Evolutionary conservation across 2,888 invertebrate species (phyloP).

Genomic region (Drepana falcataria): DNA sequence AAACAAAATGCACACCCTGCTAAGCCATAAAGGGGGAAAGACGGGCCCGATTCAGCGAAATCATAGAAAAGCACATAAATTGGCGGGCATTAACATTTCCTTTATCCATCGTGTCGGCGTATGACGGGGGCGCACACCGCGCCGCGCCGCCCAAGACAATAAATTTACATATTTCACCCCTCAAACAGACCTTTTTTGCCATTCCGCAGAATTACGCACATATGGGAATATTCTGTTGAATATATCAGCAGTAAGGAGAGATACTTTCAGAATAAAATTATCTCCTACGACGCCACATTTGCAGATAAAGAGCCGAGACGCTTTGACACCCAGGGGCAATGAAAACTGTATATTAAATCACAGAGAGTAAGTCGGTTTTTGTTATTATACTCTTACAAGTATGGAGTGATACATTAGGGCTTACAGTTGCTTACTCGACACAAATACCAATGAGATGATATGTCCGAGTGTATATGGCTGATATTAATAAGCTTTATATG

Average conservation of each 20-base stretch:
- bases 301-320: constrained; percentile 59
- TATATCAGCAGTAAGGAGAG: constrained; percentile 77
- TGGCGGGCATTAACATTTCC: constrained; percentile 78
- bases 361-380: background rate
- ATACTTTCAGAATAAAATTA: constrained; percentile 78
- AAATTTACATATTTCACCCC: constrained; percentile 80
- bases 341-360: constrained; percentile 19
- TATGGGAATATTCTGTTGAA: constrained; percentile 79
- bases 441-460: too few species aligned
- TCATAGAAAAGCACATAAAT: constrained; percentile 79
- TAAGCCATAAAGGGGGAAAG: constrained; percentile 64
- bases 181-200: constrained; percentile 79
- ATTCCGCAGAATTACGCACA: constrained; percentile 79
- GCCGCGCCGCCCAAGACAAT: constrained; percentile 74
- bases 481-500: too few species aligned
- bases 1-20: constrained; percentile 48
- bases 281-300: constrained; percentile 70
- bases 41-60: constrained; percentile 73
- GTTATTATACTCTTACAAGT: background rate
- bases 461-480: too few species aligned
- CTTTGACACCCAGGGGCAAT: constrained; percentile 39
- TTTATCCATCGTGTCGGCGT: constrained; percentile 78
- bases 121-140: constrained; percentile 70
- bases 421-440: too few species aligned
- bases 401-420: too few species aligned